Conservation (phyloP, 2,113 vertebrate genomes). For the Opisthocomus hoazin region DNA sequence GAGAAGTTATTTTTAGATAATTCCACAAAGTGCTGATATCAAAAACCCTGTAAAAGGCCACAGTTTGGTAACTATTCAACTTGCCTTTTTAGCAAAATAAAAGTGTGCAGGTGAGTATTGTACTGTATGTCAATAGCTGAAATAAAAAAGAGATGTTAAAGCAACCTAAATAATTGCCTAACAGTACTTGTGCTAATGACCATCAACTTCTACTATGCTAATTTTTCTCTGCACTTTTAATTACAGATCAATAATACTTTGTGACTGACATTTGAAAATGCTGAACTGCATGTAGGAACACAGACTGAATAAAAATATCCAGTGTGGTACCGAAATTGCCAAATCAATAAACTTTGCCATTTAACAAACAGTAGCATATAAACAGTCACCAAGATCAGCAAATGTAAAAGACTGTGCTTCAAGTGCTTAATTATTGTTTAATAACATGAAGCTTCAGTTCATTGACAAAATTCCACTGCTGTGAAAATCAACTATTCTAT, state of each 20-base stretch:
- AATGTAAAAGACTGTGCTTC: conserved; percentile 47
- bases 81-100: conserved; percentile 63
- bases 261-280: conserved; percentile 87
- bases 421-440: conserved; percentile 78
- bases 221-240: conserved; percentile 88
- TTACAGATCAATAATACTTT: conserved; percentile 85
- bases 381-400: conserved; percentile 81
- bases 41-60: neutral
- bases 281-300: conserved; percentile 87
- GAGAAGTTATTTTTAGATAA: neutral
- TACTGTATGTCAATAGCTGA: conserved; percentile 70
- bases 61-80: conserved; percentile 22
- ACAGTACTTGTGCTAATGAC: conserved; percentile 79
- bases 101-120: conserved; percentile 53
- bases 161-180: conserved; percentile 80
- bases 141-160: conserved; percentile 73
- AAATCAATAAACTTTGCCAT: conserved; percentile 90
- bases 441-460: conserved; percentile 67
- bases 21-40: neutral
- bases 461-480: conserved; percentile 18
- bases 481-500: neutral
- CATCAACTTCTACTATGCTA: conserved; percentile 83
- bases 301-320: conserved; percentile 88
- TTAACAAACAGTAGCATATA: conserved; percentile 87
- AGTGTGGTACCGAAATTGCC: conserved; percentile 83